Conservation (phyloP, 2,113 vertebrate species). For the Semnornis frantzii region DNA sequence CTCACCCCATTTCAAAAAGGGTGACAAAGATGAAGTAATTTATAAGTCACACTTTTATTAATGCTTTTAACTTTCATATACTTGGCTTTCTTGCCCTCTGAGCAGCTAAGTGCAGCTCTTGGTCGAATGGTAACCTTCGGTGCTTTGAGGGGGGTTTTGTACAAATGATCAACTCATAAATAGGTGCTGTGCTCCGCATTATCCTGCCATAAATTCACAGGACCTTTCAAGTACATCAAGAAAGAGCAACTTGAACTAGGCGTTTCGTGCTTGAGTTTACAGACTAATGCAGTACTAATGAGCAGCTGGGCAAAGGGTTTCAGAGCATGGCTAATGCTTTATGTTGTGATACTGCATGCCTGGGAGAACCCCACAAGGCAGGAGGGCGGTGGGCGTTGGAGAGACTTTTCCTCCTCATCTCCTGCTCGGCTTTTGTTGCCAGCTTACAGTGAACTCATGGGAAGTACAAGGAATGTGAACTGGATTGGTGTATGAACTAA, state of each 20-base stretch:
- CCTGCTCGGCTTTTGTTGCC: neutral
- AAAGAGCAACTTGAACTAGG: slow-evolving; percentile 72
- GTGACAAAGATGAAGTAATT: slow-evolving; percentile 90
- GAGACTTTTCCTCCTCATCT: neutral
- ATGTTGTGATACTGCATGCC: neutral
- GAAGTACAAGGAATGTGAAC: neutral
- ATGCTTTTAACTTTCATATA: slow-evolving; percentile 87
- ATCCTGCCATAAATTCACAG: slow-evolving; percentile 82
- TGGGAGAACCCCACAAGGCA: neutral
- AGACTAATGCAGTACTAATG: slow-evolving; percentile 79
- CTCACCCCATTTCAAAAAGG: slow-evolving; percentile 86
- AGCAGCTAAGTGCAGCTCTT: slow-evolving; percentile 77
- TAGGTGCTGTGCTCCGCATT: slow-evolving; percentile 82
- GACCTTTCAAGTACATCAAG: slow-evolving; percentile 81
- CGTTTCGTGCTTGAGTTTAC: slow-evolving; percentile 64
- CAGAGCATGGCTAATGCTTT: slow-evolving; percentile 37
- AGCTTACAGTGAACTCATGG: neutral
- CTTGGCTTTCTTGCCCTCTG: slow-evolving; percentile 80
- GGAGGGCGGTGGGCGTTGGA: neutral
- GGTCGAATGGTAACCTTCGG: slow-evolving; percentile 79
- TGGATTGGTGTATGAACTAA: neutral
- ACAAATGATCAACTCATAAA: slow-evolving; percentile 87
- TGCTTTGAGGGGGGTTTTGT: slow-evolving; percentile 77
- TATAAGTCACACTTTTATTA: slow-evolving; percentile 89
- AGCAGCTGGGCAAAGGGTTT: slow-evolving; percentile 74